These are phyloP conservation scores for Congeria kusceri DNA, from an alignment of 2,888 invertebrate genomes.

Conservation along the genomic window DNA sequence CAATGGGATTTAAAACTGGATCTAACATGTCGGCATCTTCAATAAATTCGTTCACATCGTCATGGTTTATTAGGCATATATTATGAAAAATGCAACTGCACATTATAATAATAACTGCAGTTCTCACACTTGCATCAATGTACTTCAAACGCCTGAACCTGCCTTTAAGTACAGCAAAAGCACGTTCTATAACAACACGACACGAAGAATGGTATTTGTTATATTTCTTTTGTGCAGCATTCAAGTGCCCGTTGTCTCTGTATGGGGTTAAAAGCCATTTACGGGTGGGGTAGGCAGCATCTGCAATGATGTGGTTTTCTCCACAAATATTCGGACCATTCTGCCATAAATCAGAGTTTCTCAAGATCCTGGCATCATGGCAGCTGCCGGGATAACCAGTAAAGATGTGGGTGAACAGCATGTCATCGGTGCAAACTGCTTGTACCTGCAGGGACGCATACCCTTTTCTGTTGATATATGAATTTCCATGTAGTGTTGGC, in stretches of 20 bases:
- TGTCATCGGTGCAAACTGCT: constrained; percentile 42
- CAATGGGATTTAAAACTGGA: neutral
- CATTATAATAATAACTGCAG: constrained; percentile 33
- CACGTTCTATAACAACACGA: constrained; percentile 37
- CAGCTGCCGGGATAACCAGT: constrained; percentile 38
- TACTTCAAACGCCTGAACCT: constrained; percentile 28
- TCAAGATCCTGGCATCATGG: constrained; percentile 41
- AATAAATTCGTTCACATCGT: constrained; percentile 27
- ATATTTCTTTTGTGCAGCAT: constrained; percentile 23
- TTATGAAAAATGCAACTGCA: constrained; percentile 35
- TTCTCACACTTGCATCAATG: constrained; percentile 17
- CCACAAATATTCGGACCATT: constrained; percentile 35
- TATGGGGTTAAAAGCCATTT: constrained; percentile 46
- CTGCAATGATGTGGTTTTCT: constrained; percentile 27
- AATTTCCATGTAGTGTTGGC: constrained; percentile 27
- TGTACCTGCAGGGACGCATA: constrained; percentile 41
- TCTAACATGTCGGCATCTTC: constrained; percentile 16
- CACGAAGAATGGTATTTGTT: constrained; percentile 34
- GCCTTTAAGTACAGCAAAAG: constrained; percentile 49
- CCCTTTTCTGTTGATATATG: constrained; percentile 42
- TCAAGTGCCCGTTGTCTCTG: constrained; percentile 46
- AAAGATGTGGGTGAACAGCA: constrained; percentile 36
- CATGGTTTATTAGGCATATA: constrained; percentile 18
- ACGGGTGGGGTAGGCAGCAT: constrained; percentile 40
- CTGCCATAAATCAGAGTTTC: constrained; percentile 44